Percentiles rank a stretch among this genome's conserved stretches.
Evolutionary conservation across 2,888 invertebrate species (phyloP).

Genomic region (Agrotis puta): DNA sequence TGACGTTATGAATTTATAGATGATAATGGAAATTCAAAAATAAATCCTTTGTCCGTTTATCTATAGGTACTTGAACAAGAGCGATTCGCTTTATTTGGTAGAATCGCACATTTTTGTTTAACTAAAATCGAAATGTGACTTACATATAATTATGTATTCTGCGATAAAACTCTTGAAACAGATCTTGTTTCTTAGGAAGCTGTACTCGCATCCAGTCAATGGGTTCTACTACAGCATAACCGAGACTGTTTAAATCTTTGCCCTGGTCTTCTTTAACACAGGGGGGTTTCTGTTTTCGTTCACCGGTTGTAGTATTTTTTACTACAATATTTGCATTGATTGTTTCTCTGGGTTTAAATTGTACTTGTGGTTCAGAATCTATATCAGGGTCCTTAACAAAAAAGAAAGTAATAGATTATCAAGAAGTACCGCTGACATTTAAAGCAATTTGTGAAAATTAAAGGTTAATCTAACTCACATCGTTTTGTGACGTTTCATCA

Average conservation of each 20-base stretch:
- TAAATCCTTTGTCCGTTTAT: not conserved
- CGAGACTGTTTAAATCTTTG: slow-evolving; percentile 89
- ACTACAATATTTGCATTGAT: slow-evolving; percentile 59
- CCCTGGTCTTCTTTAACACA: slow-evolving; percentile 78
- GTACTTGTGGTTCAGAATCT: slow-evolving; percentile 73
- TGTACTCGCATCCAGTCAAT: slow-evolving; percentile 92
- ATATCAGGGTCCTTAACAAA: slow-evolving; percentile 69
- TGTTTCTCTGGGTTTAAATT: slow-evolving; percentile 71
- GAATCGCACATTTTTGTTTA: not conserved
- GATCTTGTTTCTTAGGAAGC: slow-evolving; percentile 92
- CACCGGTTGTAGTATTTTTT: slow-evolving; percentile 50
- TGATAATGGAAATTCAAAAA: not conserved
- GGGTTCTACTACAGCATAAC: slow-evolving; percentile 90
- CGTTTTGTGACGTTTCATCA: slow-evolving; percentile 70
- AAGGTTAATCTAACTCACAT: slow-evolving; percentile 66
- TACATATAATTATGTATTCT: slow-evolving; percentile 93
- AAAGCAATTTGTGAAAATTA: not conserved
- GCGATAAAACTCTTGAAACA: slow-evolving; percentile 92
- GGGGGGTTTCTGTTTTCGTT: slow-evolving; percentile 67
- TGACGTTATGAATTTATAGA: slow-evolving; percentile 6
- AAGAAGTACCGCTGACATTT: not conserved
- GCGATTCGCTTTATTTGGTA: not conserved
- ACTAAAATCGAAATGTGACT: slow-evolving; percentile 62
- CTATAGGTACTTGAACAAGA: not conserved
- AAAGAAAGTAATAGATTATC: not conserved